Evolutionary conservation across 2,888 invertebrate species (phyloP), one percentile per base, ranked within the genome.

Genomic region (Tinea semifulvella): DNA sequence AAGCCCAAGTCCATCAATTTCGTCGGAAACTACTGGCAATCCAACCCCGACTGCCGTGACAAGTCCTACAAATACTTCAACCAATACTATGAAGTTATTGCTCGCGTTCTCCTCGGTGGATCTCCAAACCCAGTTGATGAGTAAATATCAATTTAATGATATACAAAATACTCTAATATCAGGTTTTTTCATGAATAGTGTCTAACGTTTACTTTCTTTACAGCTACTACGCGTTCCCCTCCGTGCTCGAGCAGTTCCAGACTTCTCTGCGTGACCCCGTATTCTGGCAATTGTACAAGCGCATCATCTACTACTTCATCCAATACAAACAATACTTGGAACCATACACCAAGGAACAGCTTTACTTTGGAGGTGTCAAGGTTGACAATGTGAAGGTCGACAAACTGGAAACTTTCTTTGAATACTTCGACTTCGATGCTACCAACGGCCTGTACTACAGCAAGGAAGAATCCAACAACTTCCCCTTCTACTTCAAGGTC

Each of bases 231-330:
- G 38, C 38, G 2, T 22, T 13, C 28, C 80, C 85, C 20, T 66
- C 82, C 47, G 65, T 77, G 1, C 63, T 85, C 45, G 76, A 85
- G 50, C 76, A 81, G 50, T 79, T 70, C 52, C 72, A 76, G 51
- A 84, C 85, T 3, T 73, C 82, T 50, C 54, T 84, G 56, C 83
- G 86, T 47, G 88, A 88, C 61, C 87, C 88, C n/a, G 76, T 83
- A 43, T 86, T 85, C 77, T 88, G 83, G 60, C 76, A 82, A 45
- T 60, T 87, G 49, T 83, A 82, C 63, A 80, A 83, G 60, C 75
- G 75, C 49, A 64, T 85, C 54, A 51, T 74, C 42, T 57, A 68
- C 46, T 73, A 67, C 49, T 77, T 81, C 69, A 65, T 69, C 53
- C 74, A 76, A 47, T 85, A 82, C 74, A 84, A 84, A 56, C 54